A percentile compares a stretch with the other conserved stretches of the same genome.
phyloP scores from a whole-genome alignment of 2,888 invertebrate species.

The Scotopteryx bipunctaria region DNA sequence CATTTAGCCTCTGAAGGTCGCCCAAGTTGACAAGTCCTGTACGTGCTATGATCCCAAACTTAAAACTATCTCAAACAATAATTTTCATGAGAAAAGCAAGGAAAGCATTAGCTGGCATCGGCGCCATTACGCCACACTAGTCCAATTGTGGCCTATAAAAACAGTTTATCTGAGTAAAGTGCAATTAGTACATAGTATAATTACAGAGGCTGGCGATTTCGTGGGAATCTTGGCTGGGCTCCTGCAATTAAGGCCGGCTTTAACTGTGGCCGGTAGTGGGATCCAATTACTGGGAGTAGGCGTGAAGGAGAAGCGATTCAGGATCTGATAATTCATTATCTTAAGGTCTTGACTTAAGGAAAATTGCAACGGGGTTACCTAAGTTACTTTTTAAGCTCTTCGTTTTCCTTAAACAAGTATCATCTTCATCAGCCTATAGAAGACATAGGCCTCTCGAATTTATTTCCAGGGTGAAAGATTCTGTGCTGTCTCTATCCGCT shows the following conservation, averaged over 20 bases:
- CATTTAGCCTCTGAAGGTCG: no score
- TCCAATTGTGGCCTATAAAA: constrained; percentile 48
- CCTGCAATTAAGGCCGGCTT: constrained; percentile 72
- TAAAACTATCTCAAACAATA: no score
- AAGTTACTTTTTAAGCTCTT: no score
- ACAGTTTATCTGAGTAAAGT: constrained; percentile 64
- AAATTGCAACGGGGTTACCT: not conserved
- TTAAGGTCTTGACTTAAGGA: not conserved
- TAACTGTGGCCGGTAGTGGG: constrained; percentile 59
- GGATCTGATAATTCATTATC: constrained; percentile 15
- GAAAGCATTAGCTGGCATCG: constrained; percentile 8
- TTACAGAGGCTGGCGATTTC: constrained; percentile 66
- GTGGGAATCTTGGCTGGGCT: constrained; percentile 71
- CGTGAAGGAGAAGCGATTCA: constrained; percentile 37
- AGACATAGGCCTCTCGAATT: no score
- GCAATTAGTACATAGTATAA: constrained; percentile 79
- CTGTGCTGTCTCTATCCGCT: no score
- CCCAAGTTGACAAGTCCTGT: not conserved
- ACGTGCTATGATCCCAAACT: not conserved
- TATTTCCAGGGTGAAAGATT: no score
- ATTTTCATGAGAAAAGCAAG: constrained; percentile 2
- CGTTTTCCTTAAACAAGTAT: no score
- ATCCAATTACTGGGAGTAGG: constrained; percentile 66
- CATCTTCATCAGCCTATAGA: no score
- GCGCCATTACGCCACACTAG: constrained; percentile 8